A percentile compares a stretch with the other conserved stretches of the same genome.
Conservation (phyloP, 2,888 invertebrate species). For the Caenorhabditis imperialis region DNA sequence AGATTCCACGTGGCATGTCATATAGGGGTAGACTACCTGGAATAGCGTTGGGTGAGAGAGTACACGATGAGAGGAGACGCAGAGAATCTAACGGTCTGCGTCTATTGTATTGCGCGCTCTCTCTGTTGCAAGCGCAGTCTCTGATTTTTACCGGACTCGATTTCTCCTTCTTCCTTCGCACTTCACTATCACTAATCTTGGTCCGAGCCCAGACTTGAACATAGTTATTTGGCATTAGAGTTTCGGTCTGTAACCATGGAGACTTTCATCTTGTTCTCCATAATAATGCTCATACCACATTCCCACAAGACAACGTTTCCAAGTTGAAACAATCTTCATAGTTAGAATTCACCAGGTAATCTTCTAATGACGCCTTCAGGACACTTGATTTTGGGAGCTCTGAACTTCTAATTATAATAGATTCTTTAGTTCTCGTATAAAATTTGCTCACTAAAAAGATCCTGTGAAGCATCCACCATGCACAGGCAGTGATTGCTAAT, state of each 20-base stretch:
- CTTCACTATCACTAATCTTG: constrained; percentile 46
- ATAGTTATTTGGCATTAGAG: constrained; percentile 47
- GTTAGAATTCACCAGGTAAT: constrained; percentile 4
- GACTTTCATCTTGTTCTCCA: no score
- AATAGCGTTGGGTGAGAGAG: no score
- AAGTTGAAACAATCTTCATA: constrained; percentile 20
- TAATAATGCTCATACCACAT: no score
- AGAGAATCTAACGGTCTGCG: no score
- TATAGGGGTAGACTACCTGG: constrained; percentile 36
- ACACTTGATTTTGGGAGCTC: constrained; percentile 12
- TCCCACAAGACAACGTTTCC: constrained; percentile 17
- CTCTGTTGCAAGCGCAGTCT: no score
- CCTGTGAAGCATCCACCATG: constrained; percentile 49
- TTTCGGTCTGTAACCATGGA: constrained; percentile 33
- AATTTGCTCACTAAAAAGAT: constrained; percentile 20
- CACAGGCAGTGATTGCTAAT: constrained; percentile 61
- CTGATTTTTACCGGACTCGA: constrained; percentile 8
- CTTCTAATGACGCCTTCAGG: neutral
- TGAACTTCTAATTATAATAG: constrained; percentile 13
- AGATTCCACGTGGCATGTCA: constrained; percentile 13
- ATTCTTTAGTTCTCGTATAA: no score
- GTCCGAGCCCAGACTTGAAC: constrained; percentile 50
- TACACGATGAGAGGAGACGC: no score
- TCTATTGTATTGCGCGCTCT: no score
- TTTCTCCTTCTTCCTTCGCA: constrained; percentile 20